Conservation (phyloP, 2,888 invertebrate genomes). For the Ryuthela nishihirai region DNA sequence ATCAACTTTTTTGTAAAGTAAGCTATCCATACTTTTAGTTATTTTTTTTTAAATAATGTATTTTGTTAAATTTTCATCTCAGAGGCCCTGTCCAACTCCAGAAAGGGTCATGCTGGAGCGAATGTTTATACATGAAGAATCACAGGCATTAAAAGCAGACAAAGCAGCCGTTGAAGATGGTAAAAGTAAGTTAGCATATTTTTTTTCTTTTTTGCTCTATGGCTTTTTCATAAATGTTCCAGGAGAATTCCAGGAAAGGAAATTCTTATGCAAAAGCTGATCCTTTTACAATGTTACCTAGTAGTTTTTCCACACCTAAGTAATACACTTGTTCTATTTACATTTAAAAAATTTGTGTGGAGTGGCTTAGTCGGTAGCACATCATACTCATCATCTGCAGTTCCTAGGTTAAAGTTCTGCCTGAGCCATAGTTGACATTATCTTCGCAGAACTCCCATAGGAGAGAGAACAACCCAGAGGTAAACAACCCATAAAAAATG, state of each 20-base stretch:
- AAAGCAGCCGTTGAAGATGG: constrained; percentile 45
- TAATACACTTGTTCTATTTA: too few species aligned
- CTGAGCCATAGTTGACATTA: too few species aligned
- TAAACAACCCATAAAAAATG: too few species aligned
- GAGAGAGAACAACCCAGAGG: too few species aligned
- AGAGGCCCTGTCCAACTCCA: constrained; percentile 69
- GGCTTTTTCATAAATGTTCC: not conserved
- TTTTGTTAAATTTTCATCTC: constrained; percentile 43
- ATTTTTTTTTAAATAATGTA: not conserved
- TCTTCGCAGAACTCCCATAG: too few species aligned
- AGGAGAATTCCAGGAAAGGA: too few species aligned
- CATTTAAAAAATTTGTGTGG: too few species aligned
- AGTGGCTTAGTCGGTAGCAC: too few species aligned
- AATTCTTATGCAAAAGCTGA: not conserved
- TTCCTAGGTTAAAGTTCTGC: too few species aligned
- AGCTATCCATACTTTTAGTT: constrained; percentile 10
- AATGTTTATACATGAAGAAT: constrained; percentile 68
- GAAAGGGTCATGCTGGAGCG: constrained; percentile 73
- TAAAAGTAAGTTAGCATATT: constrained; percentile 44
- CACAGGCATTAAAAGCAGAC: constrained; percentile 57
- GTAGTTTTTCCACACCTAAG: too few species aligned
- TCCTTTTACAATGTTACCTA: too few species aligned
- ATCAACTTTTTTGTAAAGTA: not conserved
- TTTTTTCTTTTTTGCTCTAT: not conserved
- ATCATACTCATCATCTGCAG: too few species aligned